Conservation (phyloP, 2,113 vertebrate genomes). For the Mystacornis crossleyi region DNA sequence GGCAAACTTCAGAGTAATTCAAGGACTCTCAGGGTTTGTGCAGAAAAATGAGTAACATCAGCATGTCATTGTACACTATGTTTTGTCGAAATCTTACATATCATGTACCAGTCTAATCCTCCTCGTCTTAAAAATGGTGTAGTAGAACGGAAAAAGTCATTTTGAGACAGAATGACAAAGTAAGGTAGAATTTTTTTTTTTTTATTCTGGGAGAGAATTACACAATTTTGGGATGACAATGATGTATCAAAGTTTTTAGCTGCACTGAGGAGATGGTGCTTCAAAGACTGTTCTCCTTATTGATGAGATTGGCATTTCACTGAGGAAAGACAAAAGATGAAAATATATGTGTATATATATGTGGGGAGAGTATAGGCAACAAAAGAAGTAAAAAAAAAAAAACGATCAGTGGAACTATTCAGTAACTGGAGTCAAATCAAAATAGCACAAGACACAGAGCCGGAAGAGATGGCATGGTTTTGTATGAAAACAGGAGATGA, state of each 20-base stretch:
- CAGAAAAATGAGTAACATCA: not conserved
- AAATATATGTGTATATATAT: not conserved
- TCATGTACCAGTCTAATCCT: not conserved
- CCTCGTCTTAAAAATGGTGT: not conserved
- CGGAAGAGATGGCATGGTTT: not conserved
- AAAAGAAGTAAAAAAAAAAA: not conserved
- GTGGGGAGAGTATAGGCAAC: not conserved
- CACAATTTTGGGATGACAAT: not conserved
- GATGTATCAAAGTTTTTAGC: not conserved
- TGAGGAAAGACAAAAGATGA: not conserved
- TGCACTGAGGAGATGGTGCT: not conserved
- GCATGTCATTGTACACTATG: not conserved
- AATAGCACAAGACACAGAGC: rapidly evolving
- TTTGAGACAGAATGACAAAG: not conserved
- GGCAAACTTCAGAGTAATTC: not conserved
- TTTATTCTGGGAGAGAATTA: not conserved
- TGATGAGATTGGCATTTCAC: not conserved
- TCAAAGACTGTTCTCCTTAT: not conserved
- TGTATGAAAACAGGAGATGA: not conserved
- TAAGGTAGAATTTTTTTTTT: not conserved
- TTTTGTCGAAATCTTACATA: not conserved
- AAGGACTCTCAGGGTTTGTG: not conserved
- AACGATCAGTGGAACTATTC: not conserved
- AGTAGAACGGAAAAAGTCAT: not conserved
- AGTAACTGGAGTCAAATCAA: not conserved